These are phyloP conservation scores for Salticus scenicus DNA, from an alignment of 2,888 invertebrate genomes.

Conservation along the genomic window DNA sequence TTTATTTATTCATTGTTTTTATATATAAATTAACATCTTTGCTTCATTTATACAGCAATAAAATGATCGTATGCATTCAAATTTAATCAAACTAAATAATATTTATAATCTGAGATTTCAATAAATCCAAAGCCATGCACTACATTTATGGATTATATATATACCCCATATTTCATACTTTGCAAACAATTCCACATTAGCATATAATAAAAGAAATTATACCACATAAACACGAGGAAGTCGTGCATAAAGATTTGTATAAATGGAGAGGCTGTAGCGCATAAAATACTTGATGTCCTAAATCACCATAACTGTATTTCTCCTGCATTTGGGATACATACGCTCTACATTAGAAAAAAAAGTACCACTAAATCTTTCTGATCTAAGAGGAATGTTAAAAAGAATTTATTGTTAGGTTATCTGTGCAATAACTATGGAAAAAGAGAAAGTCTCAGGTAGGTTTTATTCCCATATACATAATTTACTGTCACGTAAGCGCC, in stretches of 20 bases:
- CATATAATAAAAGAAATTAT: no score
- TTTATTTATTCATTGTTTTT: no score
- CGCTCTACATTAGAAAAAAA: background rate
- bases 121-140: no score
- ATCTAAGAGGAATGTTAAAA: background rate
- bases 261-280: background rate
- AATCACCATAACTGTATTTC: background rate
- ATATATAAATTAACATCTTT: no score
- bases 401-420: background rate
- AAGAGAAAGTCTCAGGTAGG: background rate
- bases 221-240: no score
- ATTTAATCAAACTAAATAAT: no score
- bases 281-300: background rate
- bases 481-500: background rate
- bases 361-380: background rate
- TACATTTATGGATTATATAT: no score
- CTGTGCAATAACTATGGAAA: background rate
- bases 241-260: background rate
- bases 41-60: no score
- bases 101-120: no score
- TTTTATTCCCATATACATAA: conserved; percentile 3
- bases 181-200: no score
- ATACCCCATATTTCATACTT: no score
- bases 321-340: background rate
- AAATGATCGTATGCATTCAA: no score